A percentile compares a stretch with the other conserved stretches of the same genome.
Conservation (phyloP, 2,797 vertebrate species). For the Hipposideros larvatus region DNA sequence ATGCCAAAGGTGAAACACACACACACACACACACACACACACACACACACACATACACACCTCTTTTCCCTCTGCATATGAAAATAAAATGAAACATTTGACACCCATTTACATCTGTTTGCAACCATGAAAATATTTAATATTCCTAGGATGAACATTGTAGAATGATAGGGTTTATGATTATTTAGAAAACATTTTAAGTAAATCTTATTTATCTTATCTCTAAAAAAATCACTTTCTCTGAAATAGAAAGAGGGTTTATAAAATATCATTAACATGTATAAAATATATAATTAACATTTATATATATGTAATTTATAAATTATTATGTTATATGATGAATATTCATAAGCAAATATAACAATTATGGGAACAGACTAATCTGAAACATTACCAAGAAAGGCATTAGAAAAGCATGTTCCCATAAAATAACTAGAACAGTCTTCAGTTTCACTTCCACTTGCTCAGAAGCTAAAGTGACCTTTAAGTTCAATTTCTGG, state of each 20-base stretch:
- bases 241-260: not conserved
- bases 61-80: not conserved
- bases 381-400: constrained; percentile 31
- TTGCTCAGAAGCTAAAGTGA: constrained; percentile 59
- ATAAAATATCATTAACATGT: not conserved
- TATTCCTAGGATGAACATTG: not conserved
- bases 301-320: not conserved
- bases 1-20: not conserved
- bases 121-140: not conserved
- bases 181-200: constrained; percentile 8
- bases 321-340: not conserved
- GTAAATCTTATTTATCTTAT: not conserved
- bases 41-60: not conserved
- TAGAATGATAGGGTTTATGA: not conserved
- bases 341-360: not conserved
- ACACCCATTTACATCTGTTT: not conserved
- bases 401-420: constrained; percentile 4
- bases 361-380: not conserved
- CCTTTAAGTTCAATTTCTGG: constrained; percentile 61
- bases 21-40: not conserved
- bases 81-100: not conserved
- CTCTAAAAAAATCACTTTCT: not conserved
- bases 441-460: constrained; percentile 62
- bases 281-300: not conserved
- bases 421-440: constrained; percentile 24